A percentile compares a stretch with the other conserved stretches of the same genome.
Evolutionary conservation across 2,113 vertebrate genomes (phyloP).

Genomic region (Python bivittatus): DNA sequence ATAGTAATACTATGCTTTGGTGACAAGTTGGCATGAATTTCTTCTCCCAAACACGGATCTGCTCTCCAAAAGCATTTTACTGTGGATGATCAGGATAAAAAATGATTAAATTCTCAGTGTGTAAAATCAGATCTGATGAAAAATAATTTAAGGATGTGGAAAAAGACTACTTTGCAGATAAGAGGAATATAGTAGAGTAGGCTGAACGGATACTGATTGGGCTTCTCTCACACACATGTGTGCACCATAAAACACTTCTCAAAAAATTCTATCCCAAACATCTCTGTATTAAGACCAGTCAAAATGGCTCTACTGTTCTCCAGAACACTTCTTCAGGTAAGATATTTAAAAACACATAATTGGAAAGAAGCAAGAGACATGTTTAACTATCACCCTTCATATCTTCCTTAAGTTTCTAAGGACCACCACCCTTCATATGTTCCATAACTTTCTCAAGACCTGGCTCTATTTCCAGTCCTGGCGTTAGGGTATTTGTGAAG

Average conservation of each 20-base stretch:
- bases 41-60: not conserved
- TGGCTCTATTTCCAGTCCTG: not conserved
- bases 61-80: not conserved
- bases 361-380: not conserved
- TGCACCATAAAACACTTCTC: not conserved
- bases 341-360: not conserved
- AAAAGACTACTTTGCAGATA: not conserved
- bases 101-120: not conserved
- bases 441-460: too few relatives aligned
- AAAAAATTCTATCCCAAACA: not conserved
- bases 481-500: not conserved
- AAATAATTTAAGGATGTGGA: not conserved
- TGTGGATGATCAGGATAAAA: not conserved
- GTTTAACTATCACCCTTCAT: too few relatives aligned
- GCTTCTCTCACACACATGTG: not conserved
- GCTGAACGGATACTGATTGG: not conserved
- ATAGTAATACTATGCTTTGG: not conserved
- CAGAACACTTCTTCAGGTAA: not conserved
- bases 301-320: not conserved
- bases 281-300: not conserved
- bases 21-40: not conserved
- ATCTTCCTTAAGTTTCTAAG: too few relatives aligned
- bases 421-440: too few relatives aligned
- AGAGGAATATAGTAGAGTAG: not conserved
- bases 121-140: not conserved